Evolutionary conservation across 2,888 invertebrate genomes (phyloP).

Genomic region (Patella caerulea): DNA sequence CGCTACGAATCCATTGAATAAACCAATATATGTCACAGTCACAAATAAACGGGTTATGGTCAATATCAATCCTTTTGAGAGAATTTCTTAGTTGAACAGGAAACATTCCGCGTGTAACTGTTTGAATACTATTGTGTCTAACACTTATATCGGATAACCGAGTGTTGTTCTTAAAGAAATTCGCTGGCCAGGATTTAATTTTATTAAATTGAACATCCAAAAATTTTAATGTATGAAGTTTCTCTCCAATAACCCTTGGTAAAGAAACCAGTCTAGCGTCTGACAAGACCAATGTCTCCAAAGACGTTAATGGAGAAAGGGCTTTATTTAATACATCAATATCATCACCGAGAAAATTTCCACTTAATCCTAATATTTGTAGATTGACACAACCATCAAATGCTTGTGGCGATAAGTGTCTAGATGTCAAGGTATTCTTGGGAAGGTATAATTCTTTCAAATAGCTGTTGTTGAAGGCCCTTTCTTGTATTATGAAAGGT

Average conservation of each 20-base stretch:
- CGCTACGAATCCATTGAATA: slow-evolving; percentile 27
- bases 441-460: neutral
- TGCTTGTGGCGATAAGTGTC: neutral
- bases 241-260: neutral
- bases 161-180: neutral
- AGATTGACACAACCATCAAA: neutral
- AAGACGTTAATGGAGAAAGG: neutral
- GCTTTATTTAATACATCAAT: neutral
- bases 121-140: neutral
- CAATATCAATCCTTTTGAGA: slow-evolving; percentile 73
- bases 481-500: neutral
- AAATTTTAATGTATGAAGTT: neutral
- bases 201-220: neutral
- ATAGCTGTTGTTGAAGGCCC: neutral
- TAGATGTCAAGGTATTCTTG: neutral
- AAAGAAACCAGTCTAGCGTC: neutral
- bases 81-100: neutral
- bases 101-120: neutral
- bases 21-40: slow-evolving; percentile 73
- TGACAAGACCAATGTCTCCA: neutral
- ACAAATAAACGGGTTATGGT: slow-evolving; percentile 77
- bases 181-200: neutral
- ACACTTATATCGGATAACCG: neutral
- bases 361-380: neutral
- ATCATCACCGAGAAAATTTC: neutral